phyloP scores from a whole-genome alignment of 2,888 invertebrate species.

The Odiellus spinosus region DNA sequence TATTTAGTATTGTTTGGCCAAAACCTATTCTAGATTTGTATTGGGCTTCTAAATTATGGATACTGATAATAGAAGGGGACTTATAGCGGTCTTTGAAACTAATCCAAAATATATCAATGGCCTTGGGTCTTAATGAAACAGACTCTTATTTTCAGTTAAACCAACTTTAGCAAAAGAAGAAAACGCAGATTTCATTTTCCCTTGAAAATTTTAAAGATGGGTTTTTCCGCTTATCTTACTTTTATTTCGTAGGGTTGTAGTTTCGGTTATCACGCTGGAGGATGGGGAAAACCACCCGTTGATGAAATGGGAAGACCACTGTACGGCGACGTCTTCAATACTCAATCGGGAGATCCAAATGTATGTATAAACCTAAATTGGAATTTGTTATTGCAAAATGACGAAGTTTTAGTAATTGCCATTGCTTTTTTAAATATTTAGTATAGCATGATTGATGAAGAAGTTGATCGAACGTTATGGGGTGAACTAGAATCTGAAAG shows the following conservation, averaged over 20 bases:
- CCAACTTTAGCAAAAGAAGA: too few species aligned
- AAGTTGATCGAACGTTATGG: slow-evolving; percentile 87
- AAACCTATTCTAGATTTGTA: too few species aligned
- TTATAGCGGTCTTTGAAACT: too few species aligned
- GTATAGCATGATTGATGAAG: slow-evolving; percentile 55
- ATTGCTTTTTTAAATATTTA: neutral
- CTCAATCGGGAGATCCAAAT: slow-evolving; percentile 27
- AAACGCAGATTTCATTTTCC: too few species aligned
- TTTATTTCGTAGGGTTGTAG: slow-evolving; percentile 45
- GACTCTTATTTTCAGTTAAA: too few species aligned
- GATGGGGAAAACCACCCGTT: slow-evolving; percentile 99
- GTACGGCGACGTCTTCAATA: slow-evolving; percentile 97
- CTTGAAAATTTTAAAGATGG: neutral
- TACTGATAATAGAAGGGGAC: too few species aligned
- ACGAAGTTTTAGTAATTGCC: too few species aligned
- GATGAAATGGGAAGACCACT: slow-evolving; percentile 94
- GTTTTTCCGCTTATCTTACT: neutral
- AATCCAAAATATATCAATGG: too few species aligned
- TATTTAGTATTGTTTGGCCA: too few species aligned
- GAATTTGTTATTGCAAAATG: too few species aligned
- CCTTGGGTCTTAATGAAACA: too few species aligned
- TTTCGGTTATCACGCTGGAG: slow-evolving; percentile 98
- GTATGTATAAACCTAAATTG: neutral
- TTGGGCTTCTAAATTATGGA: too few species aligned
- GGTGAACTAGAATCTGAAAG: slow-evolving; percentile 83